phyloP scores from a whole-genome alignment of 2,113 vertebrate genomes.

The Lagenorhynchus albirostris region DNA sequence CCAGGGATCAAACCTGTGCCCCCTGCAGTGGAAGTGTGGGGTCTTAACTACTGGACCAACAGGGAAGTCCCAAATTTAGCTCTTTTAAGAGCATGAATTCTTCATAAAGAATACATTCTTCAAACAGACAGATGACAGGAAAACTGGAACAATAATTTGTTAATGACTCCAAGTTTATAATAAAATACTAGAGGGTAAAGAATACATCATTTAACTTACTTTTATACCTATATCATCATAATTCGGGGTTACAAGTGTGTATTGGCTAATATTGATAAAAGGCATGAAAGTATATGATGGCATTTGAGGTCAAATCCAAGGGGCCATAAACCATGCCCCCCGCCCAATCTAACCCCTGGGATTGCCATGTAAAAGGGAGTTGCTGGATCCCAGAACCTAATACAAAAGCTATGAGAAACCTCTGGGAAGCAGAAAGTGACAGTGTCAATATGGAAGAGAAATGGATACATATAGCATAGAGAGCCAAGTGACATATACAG shows the following conservation, averaged over 20 bases:
- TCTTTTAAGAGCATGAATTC: slow-evolving; percentile 15
- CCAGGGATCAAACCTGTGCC: background rate
- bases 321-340: background rate
- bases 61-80: background rate
- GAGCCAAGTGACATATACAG: background rate
- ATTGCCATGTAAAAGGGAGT: background rate
- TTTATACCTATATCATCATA: background rate
- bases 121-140: background rate
- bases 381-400: background rate
- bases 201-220: background rate
- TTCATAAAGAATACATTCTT: slow-evolving; percentile 20
- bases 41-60: background rate
- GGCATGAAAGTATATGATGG: background rate
- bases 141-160: slow-evolving; percentile 33
- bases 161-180: slow-evolving; percentile 15
- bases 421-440: background rate
- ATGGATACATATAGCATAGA: background rate
- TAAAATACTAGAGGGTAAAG: slow-evolving; percentile 18
- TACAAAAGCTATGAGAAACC: background rate
- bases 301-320: background rate
- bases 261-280: background rate
- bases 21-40: background rate
- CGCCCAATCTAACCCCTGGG: background rate
- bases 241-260: background rate
- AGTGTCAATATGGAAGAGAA: background rate